Evolutionary conservation across 35 echinoderm and acorn worm genomes (phyloP), one percentile per base, ranked within the genome.

Genomic region (Patiria miniata): DNA sequence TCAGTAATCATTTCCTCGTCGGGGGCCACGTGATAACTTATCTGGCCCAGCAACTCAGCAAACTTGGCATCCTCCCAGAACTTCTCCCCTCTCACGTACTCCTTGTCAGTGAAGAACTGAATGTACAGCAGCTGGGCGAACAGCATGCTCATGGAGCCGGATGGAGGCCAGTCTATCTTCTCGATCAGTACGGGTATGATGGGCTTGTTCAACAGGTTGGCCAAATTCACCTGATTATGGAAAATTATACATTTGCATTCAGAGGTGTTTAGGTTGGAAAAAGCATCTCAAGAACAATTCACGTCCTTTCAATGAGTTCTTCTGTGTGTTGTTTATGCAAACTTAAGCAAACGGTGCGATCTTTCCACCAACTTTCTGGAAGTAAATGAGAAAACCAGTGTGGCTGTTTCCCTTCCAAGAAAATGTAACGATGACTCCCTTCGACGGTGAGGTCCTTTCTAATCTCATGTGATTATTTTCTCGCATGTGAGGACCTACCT

Each of bases 41-140:
- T 89, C 50, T 99, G 92, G 42, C 89, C 92, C 1, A 94, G 69
- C 1, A 94, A 56, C 60, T 99, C 96, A 7, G 93, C 54, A 81
- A 99, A 99, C 54, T 90, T 94, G 9, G 80, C 83, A 81, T 99
- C 96, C 18, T 87, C 81, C 96, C 96, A 99, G 77, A 99, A 99
- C 83, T 99, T 99, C 8, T 99, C 83, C 51, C 96, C 96, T 83
- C 92, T 86, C 12, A 94, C 83, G 47, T 99, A 99, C 52, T 94
- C 93, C 53, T 93, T 91, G 21, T 94, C 80, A 30, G 87, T 91
- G 36, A 79, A 94, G 44, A 99, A 89, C 68, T 99, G 92, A 26
- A 95, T 99, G 93, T 95, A 99, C n/a, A 99, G 96, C 0, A 99
- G 93, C 68, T 95, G 96, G 14, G 96, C 89, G 61, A 99, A 99